Base-by-base conservation (phyloP, 1,140 invertebrate genomes). In the Penaeus vannamei region DNA sequence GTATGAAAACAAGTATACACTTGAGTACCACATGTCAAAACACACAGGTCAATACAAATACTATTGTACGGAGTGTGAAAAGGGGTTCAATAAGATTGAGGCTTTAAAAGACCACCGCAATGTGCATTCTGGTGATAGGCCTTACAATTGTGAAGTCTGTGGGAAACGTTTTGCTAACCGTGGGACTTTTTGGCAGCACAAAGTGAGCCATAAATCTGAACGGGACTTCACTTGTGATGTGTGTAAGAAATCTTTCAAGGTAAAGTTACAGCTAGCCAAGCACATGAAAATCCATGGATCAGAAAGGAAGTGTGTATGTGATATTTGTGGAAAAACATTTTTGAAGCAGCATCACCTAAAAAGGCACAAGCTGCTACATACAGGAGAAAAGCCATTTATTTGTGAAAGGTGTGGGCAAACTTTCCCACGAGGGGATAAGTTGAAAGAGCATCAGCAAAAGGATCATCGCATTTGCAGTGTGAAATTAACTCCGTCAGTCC, bases 51-150 rank as follows among this genome's bases (percentile, higher is more conserved):
- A 59, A 7, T 81, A 81, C 79, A 59, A 59, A 23, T 36, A 81
- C 60, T 81, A 26, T 29, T 81, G 79, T 59, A 26, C 23, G 3
- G 46, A 81, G 26, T 81, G 79, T 26, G 22, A 60, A 59, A 59
- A 59, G 32, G 79, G 79, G n/a, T 81, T 81, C 26, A 81, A 81
- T 81, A 81, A n/a, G 60, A 81, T 81, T 53, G 53, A 53, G 53
- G 53, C 53, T 17, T 53, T 53, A 53, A 53, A 53, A 53, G 53
- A 53, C 17, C 53, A 53, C 53, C 53, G 14, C 53, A 53, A 53
- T 53, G 53, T 53, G 53, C 53, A 53, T 53, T 53, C 53, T 53
- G 53, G 53, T 8, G 53, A 53, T 53, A 53, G 53, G 17, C 53
- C 53, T 53, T 53, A 53, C 17, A 17, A 17, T 17, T 53, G 53